Evolutionary conservation across 2,113 vertebrate genomes (phyloP).

Genomic region (Bagarius yarrelli): DNA sequence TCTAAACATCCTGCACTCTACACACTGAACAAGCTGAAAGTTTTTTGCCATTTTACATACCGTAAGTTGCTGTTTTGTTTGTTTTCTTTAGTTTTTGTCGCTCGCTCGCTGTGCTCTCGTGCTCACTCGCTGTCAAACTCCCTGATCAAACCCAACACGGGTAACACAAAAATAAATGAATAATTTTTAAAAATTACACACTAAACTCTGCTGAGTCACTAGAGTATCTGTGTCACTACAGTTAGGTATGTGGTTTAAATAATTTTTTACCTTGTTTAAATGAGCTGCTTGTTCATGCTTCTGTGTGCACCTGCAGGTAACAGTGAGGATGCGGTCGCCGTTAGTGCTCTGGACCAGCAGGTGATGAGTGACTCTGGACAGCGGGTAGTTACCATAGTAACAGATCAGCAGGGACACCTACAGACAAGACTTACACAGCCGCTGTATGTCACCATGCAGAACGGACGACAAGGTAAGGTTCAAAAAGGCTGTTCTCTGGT

Average conservation of each 20-base stretch:
- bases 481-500: not conserved
- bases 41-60: no score
- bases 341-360: slow-evolving; percentile 70
- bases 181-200: no score
- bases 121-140: no score
- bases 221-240: no score
- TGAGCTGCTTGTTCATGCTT: not conserved
- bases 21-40: no score
- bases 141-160: no score
- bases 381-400: slow-evolving; percentile 85
- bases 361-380: slow-evolving; percentile 76
- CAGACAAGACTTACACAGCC: slow-evolving; percentile 77
- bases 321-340: slow-evolving; percentile 71
- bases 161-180: not conserved
- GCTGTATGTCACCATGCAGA: slow-evolving; percentile 83
- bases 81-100: no score
- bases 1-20: no score
- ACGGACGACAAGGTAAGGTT: slow-evolving; percentile 79
- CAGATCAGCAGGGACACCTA: slow-evolving; percentile 79
- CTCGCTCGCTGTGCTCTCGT: no score
- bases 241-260: not conserved
- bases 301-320: slow-evolving; percentile 56
- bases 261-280: not conserved
- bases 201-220: not conserved
- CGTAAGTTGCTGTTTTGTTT: no score